These are phyloP conservation scores for Diprion similis DNA, from an alignment of 1,140 invertebrate species.

Conservation along the genomic window DNA sequence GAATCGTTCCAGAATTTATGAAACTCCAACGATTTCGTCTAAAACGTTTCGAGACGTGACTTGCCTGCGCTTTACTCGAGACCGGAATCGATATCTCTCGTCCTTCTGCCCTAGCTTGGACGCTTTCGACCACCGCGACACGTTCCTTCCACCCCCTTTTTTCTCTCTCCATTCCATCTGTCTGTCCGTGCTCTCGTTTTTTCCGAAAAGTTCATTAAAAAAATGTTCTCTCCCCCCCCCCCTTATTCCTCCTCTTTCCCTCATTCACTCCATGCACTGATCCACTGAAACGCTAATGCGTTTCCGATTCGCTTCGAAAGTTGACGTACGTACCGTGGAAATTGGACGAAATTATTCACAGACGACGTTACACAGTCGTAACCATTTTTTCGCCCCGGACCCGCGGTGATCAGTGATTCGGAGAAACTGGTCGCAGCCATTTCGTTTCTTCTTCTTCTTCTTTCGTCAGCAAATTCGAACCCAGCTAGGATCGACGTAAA, in stretches of 20 bases:
- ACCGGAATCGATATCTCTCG: conserved; percentile 18
- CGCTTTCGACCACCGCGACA: not conserved
- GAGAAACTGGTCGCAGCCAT: not conserved
- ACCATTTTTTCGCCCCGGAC: not conserved
- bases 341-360: not conserved
- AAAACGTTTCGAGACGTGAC: conserved; percentile 34
- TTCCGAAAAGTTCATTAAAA: conserved; percentile 4
- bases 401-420: not conserved
- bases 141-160: conserved; percentile 3
- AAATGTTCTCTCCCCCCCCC: not conserved
- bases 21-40: conserved; percentile 35
- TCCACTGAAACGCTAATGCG: not conserved
- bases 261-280: not conserved
- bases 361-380: not conserved
- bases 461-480: not conserved
- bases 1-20: conserved; percentile 30
- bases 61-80: conserved; percentile 22
- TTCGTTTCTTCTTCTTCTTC: too few species aligned
- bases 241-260: not conserved
- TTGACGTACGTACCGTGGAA: not conserved
- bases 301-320: not conserved
- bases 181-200: not conserved
- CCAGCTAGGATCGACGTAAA: not conserved
- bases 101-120: not conserved
- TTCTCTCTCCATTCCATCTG: conserved; percentile 9